Conservation (phyloP, 2,113 vertebrate genomes). For the Odobenus rosmarus region DNA sequence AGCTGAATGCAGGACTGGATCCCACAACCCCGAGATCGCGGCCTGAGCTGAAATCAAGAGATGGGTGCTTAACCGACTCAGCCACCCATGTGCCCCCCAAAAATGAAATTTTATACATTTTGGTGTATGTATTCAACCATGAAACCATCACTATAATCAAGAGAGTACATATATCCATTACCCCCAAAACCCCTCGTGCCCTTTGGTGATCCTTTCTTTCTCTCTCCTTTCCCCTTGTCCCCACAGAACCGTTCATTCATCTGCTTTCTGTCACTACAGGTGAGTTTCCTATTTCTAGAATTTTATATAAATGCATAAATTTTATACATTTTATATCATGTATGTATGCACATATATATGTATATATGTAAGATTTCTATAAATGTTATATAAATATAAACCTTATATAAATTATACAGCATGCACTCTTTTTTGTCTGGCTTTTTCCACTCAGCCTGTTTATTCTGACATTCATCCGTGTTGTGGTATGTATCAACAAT, state of each 20-base stretch:
- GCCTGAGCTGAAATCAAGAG: not conserved
- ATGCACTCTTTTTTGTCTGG: not conserved
- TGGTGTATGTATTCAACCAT: not conserved
- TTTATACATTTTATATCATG: not conserved
- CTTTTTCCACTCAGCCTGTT: not conserved
- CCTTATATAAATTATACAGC: not conserved
- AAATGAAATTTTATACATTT: not conserved
- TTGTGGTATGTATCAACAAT: not conserved
- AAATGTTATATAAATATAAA: not conserved
- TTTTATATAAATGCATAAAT: not conserved
- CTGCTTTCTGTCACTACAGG: not conserved
- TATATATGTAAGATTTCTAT: not conserved
- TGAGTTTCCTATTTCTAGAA: not conserved
- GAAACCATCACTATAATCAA: not conserved
- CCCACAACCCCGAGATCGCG: not conserved
- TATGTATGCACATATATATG: not conserved
- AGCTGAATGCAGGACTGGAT: not conserved
- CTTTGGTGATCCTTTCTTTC: not conserved
- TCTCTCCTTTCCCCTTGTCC: too few species aligned
- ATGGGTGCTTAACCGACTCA: not conserved
- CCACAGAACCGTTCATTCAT: not conserved
- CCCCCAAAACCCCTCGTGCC: fast-evolving
- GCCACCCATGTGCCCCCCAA: not conserved
- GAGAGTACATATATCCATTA: not conserved
- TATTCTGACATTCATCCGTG: conserved; percentile 1